Percentiles rank a stretch among this genome's conserved stretches.
phyloP scores from a whole-genome alignment of 2,888 invertebrate genomes.

The Hoplodrina ambigua region DNA sequence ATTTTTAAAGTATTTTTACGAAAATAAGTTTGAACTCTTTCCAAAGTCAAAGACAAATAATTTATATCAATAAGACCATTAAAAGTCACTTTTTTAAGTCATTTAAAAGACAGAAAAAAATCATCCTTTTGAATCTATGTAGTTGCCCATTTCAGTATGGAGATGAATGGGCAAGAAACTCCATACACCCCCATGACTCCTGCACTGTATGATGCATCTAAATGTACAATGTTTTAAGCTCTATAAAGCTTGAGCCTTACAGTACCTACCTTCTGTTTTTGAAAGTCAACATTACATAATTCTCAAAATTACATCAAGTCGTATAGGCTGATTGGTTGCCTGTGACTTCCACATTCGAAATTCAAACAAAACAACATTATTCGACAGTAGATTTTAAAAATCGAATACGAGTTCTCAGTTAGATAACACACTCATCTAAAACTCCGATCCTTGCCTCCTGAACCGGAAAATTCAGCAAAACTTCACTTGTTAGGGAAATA shows the following conservation, averaged over 20 bases:
- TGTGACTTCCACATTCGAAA: conserved; percentile 1
- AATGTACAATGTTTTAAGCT: no score
- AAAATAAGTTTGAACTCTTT: no score
- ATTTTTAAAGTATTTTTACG: no score
- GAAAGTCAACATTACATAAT: conserved; percentile 1
- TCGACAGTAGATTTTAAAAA: conserved; percentile 17
- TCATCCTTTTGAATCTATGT: no score
- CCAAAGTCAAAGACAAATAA: no score
- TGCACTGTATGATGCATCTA: no score
- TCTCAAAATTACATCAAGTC: conserved; percentile 5
- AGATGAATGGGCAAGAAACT: no score
- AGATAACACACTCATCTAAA: conserved; percentile 30
- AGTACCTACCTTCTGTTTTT: background rate
- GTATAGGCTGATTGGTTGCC: conserved; percentile 9
- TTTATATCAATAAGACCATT: no score
- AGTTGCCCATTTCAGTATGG: no score
- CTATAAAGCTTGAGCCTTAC: background rate
- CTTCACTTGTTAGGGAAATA: conserved; percentile 65
- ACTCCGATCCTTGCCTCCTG: conserved; percentile 39
- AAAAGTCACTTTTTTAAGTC: no score
- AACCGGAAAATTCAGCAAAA: conserved; percentile 47
- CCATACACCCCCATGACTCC: no score
- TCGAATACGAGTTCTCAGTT: background rate
- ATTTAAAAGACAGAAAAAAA: no score
- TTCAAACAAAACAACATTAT: conserved; percentile 4